phyloP scores from a whole-genome alignment of 2,113 vertebrate species.

The Mobula hypostoma region DNA sequence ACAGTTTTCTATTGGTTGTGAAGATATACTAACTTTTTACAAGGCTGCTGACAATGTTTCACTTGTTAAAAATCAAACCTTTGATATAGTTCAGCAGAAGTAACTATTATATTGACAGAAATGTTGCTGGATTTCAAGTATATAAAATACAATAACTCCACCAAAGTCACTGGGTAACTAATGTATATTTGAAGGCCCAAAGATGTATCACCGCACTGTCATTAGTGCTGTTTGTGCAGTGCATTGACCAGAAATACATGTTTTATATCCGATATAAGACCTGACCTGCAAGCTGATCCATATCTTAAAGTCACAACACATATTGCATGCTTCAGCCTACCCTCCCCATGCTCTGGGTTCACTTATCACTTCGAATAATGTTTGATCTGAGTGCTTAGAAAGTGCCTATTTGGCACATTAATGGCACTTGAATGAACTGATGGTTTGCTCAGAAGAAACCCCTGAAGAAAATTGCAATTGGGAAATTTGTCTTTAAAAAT shows the following conservation, averaged over 20 bases:
- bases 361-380: too few relatives aligned
- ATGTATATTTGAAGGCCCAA: neutral
- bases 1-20: neutral
- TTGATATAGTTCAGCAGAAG: neutral
- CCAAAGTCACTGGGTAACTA: neutral
- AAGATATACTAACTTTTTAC: neutral
- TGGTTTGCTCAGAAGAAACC: too few relatives aligned
- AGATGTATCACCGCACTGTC: neutral
- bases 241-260: neutral
- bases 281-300: neutral
- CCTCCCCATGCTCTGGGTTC: too few relatives aligned
- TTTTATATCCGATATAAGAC: neutral
- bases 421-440: too few relatives aligned
- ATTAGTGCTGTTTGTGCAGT: neutral
- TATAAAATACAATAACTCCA: neutral
- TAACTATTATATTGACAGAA: neutral
- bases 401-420: too few relatives aligned
- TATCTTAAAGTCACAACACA: neutral
- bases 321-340: too few relatives aligned
- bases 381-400: too few relatives aligned
- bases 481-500: too few relatives aligned
- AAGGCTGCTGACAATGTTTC: neutral
- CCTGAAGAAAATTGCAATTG: too few relatives aligned
- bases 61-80: neutral
- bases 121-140: neutral